These are phyloP conservation scores for Apodemus agrarius DNA, from an alignment of 2,797 vertebrate genomes.

Conservation along the genomic window DNA sequence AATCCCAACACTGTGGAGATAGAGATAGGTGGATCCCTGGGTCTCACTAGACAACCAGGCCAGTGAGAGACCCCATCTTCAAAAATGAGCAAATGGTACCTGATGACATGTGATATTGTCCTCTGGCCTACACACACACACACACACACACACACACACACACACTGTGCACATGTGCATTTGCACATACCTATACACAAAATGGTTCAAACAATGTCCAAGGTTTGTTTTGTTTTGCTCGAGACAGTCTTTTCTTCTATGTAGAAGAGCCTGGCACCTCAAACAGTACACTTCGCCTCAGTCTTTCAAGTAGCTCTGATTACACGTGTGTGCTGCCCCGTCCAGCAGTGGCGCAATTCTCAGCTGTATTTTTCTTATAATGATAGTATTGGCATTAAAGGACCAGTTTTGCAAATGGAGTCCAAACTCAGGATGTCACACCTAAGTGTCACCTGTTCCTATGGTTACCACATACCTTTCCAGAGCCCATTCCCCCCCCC, in stretches of 20 bases:
- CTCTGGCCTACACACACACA: background rate
- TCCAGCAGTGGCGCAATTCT: background rate
- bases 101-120: background rate
- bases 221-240: background rate
- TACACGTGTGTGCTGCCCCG: background rate
- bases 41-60: background rate
- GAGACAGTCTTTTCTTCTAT: background rate
- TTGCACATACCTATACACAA: background rate
- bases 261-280: background rate
- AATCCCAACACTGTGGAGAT: background rate
- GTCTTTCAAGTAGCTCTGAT: background rate
- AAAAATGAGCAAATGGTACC: background rate
- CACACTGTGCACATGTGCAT: background rate
- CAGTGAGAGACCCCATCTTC: background rate
- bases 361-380: conserved; percentile 30
- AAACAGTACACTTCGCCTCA: background rate
- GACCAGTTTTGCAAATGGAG: no score
- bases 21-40: background rate
- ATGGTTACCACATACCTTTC: no score
- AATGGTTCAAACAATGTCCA: background rate
- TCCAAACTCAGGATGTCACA: no score
- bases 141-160: background rate
- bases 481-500: no score
- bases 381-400: background rate
- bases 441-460: no score